Evolutionary conservation across 2,113 vertebrate genomes (phyloP), one percentile per base, ranked within the genome.

Genomic region (Cromileptes altivelis): DNA sequence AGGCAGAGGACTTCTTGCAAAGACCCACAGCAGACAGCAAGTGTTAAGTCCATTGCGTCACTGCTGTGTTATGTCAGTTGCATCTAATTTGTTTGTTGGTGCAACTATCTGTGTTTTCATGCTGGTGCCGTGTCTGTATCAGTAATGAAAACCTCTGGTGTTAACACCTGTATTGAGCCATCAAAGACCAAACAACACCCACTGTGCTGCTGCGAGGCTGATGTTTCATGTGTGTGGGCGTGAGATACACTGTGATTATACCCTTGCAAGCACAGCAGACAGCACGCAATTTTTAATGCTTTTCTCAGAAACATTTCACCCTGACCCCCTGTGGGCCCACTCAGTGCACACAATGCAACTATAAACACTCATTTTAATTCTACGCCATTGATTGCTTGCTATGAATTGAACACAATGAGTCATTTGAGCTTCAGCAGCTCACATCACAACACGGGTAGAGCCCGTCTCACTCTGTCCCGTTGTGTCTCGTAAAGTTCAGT

Each of bases 211-310:
- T 73, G 79, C 9, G 23, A 49, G 33, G 27, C 50, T 23, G 25
- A 49, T 40, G 62, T 53, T 85, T 72, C 7, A 25, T 21, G 75
- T 49, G 60, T 70, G 82, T 72, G 6, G 61, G 58, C 9, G 4
- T 30, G 17, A n/a, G 13, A 87, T 64, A 49, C 33, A 21, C 68
- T 60, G 49, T 91, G 82, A 92, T 90, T 90, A 89, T 81, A 86
- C 50, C 73, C 55, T 70, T 30, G 11, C 50, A 56, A 69, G 30
- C 67, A 19, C 42, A 70, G 47, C 72, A 86, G 78, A 75, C 77
- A 55, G 72, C 9, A n/a, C 42, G 60, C 57, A 65, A 63, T 61
- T 72, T 75, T 75, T 67, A 72, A 88, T 71, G 56, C 67, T 58
- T 64, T 74, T 58, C 60, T 56, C 49, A 56, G 37, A 84, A 81